Percentiles rank a stretch among this genome's conserved stretches.
Evolutionary conservation across 1,140 invertebrate species (phyloP).

Genomic region (Aphelinus atriplicis): DNA sequence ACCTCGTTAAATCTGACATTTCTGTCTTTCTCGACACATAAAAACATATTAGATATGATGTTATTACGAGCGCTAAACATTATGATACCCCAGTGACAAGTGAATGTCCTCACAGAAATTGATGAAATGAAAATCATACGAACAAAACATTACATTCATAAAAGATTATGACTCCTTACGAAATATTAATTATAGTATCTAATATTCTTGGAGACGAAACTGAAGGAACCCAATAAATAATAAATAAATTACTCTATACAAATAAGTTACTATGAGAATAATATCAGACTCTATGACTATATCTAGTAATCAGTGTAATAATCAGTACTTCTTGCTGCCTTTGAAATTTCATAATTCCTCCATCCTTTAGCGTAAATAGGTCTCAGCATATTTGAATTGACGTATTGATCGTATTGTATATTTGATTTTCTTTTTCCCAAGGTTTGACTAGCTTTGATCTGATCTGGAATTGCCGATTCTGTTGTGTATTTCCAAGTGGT

Average conservation of each 20-base stretch:
- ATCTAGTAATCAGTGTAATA: constrained; percentile 3
- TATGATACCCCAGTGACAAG: no score
- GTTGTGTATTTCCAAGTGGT: constrained; percentile 4
- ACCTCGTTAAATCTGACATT: no score
- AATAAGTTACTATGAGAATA: neutral
- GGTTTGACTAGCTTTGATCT: constrained; percentile 30
- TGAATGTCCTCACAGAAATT: no score
- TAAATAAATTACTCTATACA: constrained; percentile 9
- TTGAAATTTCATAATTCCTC: constrained; percentile 22
- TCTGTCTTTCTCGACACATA: no score
- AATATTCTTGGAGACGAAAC: no score
- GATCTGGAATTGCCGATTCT: neutral
- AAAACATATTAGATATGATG: no score
- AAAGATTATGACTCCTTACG: no score
- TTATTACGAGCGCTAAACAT: no score
- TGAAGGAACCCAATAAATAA: neutral
- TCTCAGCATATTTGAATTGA: neutral
- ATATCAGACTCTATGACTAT: neutral
- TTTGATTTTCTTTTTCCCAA: neutral
- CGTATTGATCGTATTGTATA: neutral
- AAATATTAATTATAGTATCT: no score
- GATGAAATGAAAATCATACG: no score
- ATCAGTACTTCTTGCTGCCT: neutral
- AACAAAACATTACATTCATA: no score
- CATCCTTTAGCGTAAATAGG: constrained; percentile 22